Percentiles rank a stretch among this genome's conserved stretches.
These are phyloP conservation scores for Monochamus saltuarius DNA, from an alignment of 1,140 invertebrate genomes.

Conservation along the genomic window DNA sequence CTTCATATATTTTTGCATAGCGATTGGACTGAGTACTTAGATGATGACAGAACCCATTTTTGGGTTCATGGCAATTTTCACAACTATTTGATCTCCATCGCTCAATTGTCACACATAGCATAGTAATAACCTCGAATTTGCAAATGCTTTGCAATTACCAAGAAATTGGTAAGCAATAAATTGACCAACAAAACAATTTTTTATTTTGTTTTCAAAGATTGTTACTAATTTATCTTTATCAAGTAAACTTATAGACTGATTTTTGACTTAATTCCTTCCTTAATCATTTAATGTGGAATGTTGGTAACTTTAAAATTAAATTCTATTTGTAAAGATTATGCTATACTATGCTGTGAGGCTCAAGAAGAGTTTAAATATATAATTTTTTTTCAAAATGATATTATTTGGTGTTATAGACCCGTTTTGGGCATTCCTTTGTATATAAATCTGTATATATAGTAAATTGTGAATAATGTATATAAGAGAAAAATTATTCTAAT, in stretches of 20 bases:
- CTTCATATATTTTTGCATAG: constrained; percentile 36
- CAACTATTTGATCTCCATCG: constrained; percentile 42
- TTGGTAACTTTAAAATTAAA: no score
- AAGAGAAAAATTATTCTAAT: constrained; percentile 47
- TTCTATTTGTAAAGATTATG: no score
- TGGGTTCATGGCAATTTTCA: constrained; percentile 4
- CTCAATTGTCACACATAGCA: constrained; percentile 38
- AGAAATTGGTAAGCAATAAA: no score
- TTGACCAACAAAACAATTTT: no score
- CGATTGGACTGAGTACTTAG: constrained; percentile 43
- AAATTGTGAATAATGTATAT: constrained; percentile 49
- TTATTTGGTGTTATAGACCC: constrained; percentile 45
- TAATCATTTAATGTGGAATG: no score
- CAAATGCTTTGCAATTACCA: no score
- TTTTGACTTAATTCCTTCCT: no score
- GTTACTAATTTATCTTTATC: no score
- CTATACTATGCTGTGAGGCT: constrained; percentile 26
- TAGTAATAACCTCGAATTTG: not conserved
- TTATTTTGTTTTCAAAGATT: no score
- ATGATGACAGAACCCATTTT: not conserved
- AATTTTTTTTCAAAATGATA: constrained; percentile 23
- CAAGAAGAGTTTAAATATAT: constrained; percentile 15
- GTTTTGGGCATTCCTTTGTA: constrained; percentile 48
- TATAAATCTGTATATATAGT: constrained; percentile 36
- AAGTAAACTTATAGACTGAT: no score